phyloP scores from a whole-genome alignment of 2,888 invertebrate genomes.

The Lepidocyrtinus sp. region DNA sequence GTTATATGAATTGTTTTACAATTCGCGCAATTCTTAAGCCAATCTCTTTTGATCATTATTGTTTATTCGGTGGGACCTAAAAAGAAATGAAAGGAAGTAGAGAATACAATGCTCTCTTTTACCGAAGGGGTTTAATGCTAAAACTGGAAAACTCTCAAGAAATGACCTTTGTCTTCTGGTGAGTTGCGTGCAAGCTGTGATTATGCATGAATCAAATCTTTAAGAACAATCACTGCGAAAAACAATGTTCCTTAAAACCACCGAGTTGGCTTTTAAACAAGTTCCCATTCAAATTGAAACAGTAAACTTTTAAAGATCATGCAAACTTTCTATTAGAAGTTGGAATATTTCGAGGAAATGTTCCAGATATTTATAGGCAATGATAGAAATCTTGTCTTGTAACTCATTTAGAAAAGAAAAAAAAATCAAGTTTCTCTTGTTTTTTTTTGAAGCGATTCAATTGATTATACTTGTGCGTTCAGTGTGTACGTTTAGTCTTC shows the following conservation, averaged over 20 bases:
- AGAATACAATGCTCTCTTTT: background rate
- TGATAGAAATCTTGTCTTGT: slow-evolving; percentile 3
- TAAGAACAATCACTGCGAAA: too few relatives aligned
- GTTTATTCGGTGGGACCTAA: slow-evolving; percentile 22
- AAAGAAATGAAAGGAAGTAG: slow-evolving; percentile 14
- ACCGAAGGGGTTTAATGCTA: background rate
- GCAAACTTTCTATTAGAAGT: slow-evolving; percentile 54
- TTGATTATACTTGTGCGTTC: background rate
- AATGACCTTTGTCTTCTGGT: slow-evolving; percentile 23
- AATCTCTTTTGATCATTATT: slow-evolving; percentile 44
- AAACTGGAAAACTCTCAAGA: slow-evolving; percentile 26
- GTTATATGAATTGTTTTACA: slow-evolving; percentile 49
- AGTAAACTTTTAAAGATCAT: slow-evolving; percentile 38
- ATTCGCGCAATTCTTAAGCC: slow-evolving; percentile 50
- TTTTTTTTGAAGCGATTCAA: background rate
- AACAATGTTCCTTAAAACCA: too few relatives aligned
- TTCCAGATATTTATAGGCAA: background rate
- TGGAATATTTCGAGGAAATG: background rate
- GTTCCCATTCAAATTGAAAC: too few relatives aligned
- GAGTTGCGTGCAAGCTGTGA: background rate
- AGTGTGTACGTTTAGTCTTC: too few relatives aligned
- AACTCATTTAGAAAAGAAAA: background rate
- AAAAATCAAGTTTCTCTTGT: background rate
- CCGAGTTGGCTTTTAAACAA: too few relatives aligned
- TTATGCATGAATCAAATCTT: too few relatives aligned